Evolutionary conservation across 2,888 invertebrate species (phyloP).

Genomic region (Drosophila anceps): DNA sequence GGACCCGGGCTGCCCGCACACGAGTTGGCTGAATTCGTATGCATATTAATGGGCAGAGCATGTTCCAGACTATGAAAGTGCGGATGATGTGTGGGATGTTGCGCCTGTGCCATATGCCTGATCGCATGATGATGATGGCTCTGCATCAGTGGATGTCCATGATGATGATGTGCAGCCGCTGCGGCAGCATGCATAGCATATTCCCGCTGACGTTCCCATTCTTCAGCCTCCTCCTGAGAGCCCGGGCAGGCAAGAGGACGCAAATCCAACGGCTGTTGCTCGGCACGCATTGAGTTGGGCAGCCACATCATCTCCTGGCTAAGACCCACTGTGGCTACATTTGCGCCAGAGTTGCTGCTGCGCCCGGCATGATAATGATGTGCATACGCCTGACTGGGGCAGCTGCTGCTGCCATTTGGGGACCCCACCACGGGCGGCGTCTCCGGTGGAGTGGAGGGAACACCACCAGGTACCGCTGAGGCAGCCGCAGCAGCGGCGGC

Average conservation of each 20-base stretch:
- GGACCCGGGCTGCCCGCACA: constrained; percentile 74
- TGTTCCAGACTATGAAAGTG: constrained; percentile 85
- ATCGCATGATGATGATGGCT: constrained; percentile 75
- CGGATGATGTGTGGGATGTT: constrained; percentile 75
- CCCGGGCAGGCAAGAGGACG: constrained; percentile 90
- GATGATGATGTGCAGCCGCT: constrained; percentile 75
- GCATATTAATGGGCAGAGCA: constrained; percentile 84
- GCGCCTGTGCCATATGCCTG: constrained; percentile 61
- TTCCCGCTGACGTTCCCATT: constrained; percentile 89
- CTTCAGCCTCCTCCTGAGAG: constrained; percentile 86
- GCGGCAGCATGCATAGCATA: constrained; percentile 86
- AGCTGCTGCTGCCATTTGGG: constrained; percentile 85
- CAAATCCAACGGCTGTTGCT: constrained; percentile 90
- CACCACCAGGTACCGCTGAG: constrained; percentile 86
- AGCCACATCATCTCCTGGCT: constrained; percentile 93
- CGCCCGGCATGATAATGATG: constrained; percentile 67
- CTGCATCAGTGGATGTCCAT: constrained; percentile 77
- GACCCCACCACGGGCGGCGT: constrained; percentile 90
- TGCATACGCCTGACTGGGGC: constrained; percentile 76
- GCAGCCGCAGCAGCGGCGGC: constrained; percentile 43
- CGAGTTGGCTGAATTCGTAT: constrained; percentile 79
- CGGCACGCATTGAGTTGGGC: constrained; percentile 89
- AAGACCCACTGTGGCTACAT: constrained; percentile 84
- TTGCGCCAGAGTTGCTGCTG: constrained; percentile 47
- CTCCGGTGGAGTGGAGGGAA: constrained; percentile 94